Conservation (phyloP, 1,140 invertebrate species). For the Cotesia glomerata region DNA sequence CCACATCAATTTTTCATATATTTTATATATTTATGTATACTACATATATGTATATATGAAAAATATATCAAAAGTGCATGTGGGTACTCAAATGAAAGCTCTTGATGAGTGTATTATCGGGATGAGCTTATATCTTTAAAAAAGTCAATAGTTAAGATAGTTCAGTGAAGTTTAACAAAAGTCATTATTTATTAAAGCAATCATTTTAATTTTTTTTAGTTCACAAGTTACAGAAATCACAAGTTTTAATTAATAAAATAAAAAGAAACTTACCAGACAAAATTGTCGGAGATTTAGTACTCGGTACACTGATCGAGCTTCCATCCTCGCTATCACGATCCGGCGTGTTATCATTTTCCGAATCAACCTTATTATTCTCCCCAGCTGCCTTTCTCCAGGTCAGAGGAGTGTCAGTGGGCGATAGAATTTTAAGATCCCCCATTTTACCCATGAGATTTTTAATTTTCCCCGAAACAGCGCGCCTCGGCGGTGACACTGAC, state of each 20-base stretch:
- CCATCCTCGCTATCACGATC: conserved; percentile 48
- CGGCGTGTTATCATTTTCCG: conserved; percentile 36
- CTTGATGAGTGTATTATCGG: too few relatives aligned
- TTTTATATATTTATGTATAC: too few relatives aligned
- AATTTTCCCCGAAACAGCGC: conserved; percentile 55
- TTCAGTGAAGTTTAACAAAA: too few relatives aligned
- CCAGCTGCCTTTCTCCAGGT: conserved; percentile 47
- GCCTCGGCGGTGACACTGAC: conserved; percentile 27
- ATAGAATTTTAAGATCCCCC: conserved; percentile 56
- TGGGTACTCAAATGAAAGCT: too few relatives aligned
- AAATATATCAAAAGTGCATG: too few relatives aligned
- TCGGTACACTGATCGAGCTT: conserved; percentile 26
- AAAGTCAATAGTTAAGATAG: too few relatives aligned
- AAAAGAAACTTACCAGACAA: conserved; percentile 6
- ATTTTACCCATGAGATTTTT: conserved; percentile 56
- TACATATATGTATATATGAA: too few relatives aligned
- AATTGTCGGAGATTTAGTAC: conserved; percentile 18
- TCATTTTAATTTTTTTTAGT: too few relatives aligned
- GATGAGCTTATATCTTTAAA: too few relatives aligned
- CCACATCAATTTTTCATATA: too few relatives aligned
- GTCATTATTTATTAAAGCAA: too few relatives aligned
- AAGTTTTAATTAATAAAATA: conserved; percentile 28
- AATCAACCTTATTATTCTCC: conserved; percentile 38
- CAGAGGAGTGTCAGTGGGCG: conserved; percentile 55
- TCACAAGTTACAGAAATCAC: not conserved